Conservation (phyloP, 2,888 invertebrate genomes). For the Gibbula magus region DNA sequence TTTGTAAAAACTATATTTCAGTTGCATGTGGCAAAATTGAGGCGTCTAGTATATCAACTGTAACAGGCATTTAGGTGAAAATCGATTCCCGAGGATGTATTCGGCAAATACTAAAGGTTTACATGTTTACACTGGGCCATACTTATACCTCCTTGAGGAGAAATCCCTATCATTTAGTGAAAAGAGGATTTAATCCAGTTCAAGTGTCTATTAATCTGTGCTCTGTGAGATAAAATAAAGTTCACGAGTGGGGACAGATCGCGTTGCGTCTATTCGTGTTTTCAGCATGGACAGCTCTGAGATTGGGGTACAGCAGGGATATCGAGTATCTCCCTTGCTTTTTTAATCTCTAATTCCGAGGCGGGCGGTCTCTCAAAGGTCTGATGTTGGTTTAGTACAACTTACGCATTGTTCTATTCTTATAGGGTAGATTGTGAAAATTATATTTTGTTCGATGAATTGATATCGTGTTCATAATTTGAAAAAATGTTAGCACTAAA, state of each 20-base stretch:
- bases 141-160: background rate
- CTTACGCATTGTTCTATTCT: too few species aligned
- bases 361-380: background rate
- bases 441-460: too few species aligned
- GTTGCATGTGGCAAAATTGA: too few species aligned
- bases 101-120: too few species aligned
- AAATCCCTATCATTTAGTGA: background rate
- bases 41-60: too few species aligned
- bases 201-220: background rate
- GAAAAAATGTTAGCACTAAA: too few species aligned
- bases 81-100: too few species aligned
- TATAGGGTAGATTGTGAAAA: too few species aligned
- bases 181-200: conserved; percentile 9
- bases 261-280: background rate
- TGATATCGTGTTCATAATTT: too few species aligned
- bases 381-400: too few species aligned
- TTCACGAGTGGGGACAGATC: background rate
- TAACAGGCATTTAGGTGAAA: too few species aligned
- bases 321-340: background rate
- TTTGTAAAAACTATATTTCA: too few species aligned
- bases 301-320: background rate
- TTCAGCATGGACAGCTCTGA: background rate
- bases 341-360: background rate
- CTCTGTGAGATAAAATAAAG: background rate
- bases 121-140: background rate